These are phyloP conservation scores for Girardinichthys multiradiatus DNA, from an alignment of 2,113 vertebrate species.

Conservation along the genomic window DNA sequence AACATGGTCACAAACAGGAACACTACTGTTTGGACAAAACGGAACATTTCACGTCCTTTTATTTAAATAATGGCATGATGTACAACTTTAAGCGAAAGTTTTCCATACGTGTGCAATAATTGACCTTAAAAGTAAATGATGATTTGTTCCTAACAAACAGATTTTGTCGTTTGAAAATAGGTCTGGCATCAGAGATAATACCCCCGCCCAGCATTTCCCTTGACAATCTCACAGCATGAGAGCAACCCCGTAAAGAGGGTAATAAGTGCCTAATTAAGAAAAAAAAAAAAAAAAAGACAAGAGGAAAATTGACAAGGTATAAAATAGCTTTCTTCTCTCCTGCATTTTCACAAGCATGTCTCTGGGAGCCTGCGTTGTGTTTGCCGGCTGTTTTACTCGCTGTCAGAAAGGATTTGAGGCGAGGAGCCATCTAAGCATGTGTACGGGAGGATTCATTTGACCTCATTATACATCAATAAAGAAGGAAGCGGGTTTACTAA, in stretches of 20 bases:
- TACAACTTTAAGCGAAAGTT: conserved; percentile 10
- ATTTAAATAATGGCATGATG: not conserved
- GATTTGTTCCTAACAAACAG: conserved; percentile 47
- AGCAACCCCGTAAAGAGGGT: conserved; percentile 63
- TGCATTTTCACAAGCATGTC: conserved; percentile 78
- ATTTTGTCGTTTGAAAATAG: conserved; percentile 65
- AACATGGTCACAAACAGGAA: conserved; percentile 23
- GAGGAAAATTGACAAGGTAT: conserved; percentile 69
- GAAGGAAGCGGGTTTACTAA: conserved; percentile 98
- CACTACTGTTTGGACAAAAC: conserved; percentile 78
- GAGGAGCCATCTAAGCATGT: conserved; percentile 94
- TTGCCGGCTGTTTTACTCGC: conserved; percentile 94
- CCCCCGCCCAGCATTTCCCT: conserved; percentile 56
- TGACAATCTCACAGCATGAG: conserved; percentile 57
- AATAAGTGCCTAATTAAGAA: conserved; percentile 78
- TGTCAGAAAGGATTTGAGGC: conserved; percentile 97
- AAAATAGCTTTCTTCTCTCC: conserved; percentile 45
- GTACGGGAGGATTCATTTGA: conserved; percentile 99
- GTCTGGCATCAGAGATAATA: conserved; percentile 61
- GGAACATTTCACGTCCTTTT: too few relatives aligned
- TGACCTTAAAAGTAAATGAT: conserved; percentile 8
- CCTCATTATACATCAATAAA: conserved; percentile 99
- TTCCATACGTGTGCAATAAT: conserved; percentile 12
- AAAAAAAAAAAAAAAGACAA: conserved; percentile 46
- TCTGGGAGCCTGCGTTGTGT: conserved; percentile 90